Evolutionary conservation across 1,140 invertebrate species (phyloP), one percentile per base, ranked within the genome.

Genomic region (Cydia splendana): DNA sequence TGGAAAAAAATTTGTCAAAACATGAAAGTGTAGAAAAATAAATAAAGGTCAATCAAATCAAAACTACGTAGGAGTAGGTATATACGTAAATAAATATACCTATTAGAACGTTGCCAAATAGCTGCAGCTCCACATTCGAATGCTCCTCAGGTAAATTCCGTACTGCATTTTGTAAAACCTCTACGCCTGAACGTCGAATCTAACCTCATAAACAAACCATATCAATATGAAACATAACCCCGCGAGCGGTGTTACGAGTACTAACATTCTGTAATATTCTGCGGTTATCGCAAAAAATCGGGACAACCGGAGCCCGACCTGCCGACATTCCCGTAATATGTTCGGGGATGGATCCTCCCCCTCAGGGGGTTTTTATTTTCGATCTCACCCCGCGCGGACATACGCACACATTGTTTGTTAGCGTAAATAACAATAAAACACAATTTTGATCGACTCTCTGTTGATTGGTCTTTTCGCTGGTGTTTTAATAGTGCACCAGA

Each of bases 351-450:
- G 80, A 77, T 82, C 84, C 81, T 82, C 87, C 80, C 85, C 83
- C 81, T 75, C 69, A 67, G 86, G 85, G 84, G 82, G 87, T 83
- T 91, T 91, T 91, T 90, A 90, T 91, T 91, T 90, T 90, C 88
- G 87, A 89, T 87, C 87, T 85, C 81, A 76, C 85, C 87, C 81
- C 77, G 75, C 80, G 76, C 84, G 85, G 87, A 87, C 87, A 86
- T 87, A 88, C 85, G 87, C 86, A 85, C 80, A 78, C 82, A 85
- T 83, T 42, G 67, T 71, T 71, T 38, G 67, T 24, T 62, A 24
- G 30, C 67, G 38, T 71, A 71, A 45, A 57, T 75, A 74, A 74
- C 73, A 74, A 74, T 51, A 45, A 74, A 74, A 74, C 30, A 45
- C 38, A 74, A 18, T 74, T 74, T 48, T 48, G 42, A 74, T 74